A percentile compares a stretch with the other conserved stretches of the same genome.
Conservation (phyloP, 2,888 invertebrate species). For the Temnothorax ravouxi region DNA sequence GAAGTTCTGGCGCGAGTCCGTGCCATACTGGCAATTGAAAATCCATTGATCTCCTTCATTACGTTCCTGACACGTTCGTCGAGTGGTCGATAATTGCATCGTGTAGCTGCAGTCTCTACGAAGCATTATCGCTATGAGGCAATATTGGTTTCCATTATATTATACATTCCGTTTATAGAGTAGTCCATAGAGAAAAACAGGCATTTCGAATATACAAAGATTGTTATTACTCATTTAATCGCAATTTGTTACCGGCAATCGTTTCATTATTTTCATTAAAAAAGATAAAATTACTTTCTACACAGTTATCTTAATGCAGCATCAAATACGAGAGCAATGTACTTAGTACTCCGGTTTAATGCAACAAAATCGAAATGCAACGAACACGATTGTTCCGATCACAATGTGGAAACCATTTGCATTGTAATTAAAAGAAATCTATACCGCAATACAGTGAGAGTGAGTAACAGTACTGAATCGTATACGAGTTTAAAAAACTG, state of each 20-base stretch:
- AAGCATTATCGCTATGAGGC: slow-evolving; percentile 58
- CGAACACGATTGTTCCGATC: slow-evolving; percentile 20
- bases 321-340: not conserved
- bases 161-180: slow-evolving; percentile 47
- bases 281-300: not conserved
- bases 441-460: not conserved
- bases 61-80: slow-evolving; percentile 69
- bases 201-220: slow-evolving; percentile 5
- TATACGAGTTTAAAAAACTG: not conserved
- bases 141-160: slow-evolving; percentile 48
- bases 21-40: slow-evolving; percentile 62
- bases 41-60: slow-evolving; percentile 72
- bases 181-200: slow-evolving; percentile 25
- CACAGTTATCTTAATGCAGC: not conserved
- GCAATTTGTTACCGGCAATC: not conserved
- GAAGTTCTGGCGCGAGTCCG: slow-evolving; percentile 41
- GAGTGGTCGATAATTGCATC: slow-evolving; percentile 63
- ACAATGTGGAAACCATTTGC: slow-evolving; percentile 1
- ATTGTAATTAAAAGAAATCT: slow-evolving; percentile 24
- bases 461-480: not conserved
- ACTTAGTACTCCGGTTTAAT: not conserved
- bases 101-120: slow-evolving; percentile 45
- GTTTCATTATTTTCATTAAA: not conserved
- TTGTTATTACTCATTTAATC: not conserved
- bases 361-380: slow-evolving; percentile 10